These are phyloP conservation scores for Muntiacus muntjak DNA, from an alignment of 2,113 vertebrate genomes.

Conservation along the genomic window DNA sequence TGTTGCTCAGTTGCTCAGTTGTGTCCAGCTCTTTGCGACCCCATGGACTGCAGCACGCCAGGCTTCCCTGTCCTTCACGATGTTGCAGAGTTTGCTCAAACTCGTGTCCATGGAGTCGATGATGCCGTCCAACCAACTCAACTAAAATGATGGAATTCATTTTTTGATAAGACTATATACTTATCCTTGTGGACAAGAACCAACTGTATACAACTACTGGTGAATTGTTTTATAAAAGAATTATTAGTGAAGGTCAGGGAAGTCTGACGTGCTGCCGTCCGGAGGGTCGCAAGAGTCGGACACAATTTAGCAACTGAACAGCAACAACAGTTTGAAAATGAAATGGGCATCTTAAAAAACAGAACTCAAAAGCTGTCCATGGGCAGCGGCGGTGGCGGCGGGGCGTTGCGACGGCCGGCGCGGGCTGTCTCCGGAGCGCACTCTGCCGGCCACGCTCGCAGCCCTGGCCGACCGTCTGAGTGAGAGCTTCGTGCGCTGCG, in stretches of 20 bases:
- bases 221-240: background rate
- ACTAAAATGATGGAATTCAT: background rate
- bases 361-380: background rate
- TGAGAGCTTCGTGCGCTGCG: slow-evolving; percentile 93
- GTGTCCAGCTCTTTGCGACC: background rate
- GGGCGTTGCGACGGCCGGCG: fast-evolving
- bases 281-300: background rate
- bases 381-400: fast-evolving
- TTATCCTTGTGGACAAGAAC: background rate
- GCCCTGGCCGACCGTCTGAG: slow-evolving; percentile 75
- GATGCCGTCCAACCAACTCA: background rate
- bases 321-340: background rate
- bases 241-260: background rate
- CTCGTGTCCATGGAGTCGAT: background rate
- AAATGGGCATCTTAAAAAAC: background rate
- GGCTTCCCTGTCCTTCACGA: background rate
- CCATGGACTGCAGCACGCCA: background rate
- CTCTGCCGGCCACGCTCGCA: background rate
- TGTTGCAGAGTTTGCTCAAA: background rate
- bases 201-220: background rate
- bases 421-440: fast-evolving
- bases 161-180: background rate
- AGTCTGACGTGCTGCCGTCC: fast-evolving
- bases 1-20: background rate
- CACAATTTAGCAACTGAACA: background rate